Percentiles rank a stretch among this genome's conserved stretches.
phyloP scores from a whole-genome alignment of 1,140 invertebrate species.

The Hirudo medicinalis region DNA sequence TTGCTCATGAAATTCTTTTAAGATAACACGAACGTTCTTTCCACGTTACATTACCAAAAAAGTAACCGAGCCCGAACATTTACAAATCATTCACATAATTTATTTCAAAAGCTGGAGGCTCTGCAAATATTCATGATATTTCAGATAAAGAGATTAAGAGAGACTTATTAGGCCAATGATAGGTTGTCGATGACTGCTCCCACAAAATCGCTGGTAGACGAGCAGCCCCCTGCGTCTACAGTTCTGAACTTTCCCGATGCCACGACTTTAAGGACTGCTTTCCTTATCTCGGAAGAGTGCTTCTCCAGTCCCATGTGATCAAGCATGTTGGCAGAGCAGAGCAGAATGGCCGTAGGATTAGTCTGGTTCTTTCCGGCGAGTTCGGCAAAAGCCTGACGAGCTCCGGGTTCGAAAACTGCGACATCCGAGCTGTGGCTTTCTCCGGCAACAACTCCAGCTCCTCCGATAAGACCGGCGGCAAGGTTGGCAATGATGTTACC shows the following conservation, averaged over 20 bases:
- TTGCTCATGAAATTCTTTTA: no score
- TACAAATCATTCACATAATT: no score
- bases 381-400: conserved; percentile 79
- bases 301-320: conserved; percentile 32
- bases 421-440: conserved; percentile 76
- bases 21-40: no score
- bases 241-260: conserved; percentile 50
- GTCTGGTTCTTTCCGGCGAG: conserved; percentile 95
- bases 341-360: conserved; percentile 93
- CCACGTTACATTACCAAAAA: no score
- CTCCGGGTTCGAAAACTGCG: conserved; percentile 84
- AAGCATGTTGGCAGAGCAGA: conserved; percentile 83
- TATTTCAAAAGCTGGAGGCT: no score
- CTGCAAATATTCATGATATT: no score
- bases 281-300: conserved; percentile 8
- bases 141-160: no score
- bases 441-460: conserved; percentile 90
- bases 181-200: conserved; percentile 50
- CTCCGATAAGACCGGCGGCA: conserved; percentile 88
- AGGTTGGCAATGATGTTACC: conserved; percentile 96
- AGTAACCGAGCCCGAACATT: no score
- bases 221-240: conserved; percentile 85
- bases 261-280: conserved; percentile 12
- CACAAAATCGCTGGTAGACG: conserved; percentile 85
- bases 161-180: no score